Conservation (phyloP, 2,113 vertebrate species). For the Leptosomus discolor region DNA sequence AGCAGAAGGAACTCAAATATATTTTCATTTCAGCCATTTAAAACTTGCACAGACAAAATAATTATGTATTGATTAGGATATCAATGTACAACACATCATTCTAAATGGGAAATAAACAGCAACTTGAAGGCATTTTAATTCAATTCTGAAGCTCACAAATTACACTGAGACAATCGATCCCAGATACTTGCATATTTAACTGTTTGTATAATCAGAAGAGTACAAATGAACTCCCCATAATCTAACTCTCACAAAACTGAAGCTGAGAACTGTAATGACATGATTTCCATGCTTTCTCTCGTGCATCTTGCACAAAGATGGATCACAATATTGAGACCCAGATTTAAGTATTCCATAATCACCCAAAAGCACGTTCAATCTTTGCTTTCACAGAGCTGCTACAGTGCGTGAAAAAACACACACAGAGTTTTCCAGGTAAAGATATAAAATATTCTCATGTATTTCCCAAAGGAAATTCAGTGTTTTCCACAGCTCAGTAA, state of each 20-base stretch:
- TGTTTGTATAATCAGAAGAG: background rate
- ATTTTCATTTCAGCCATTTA: background rate
- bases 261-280: background rate
- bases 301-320: background rate
- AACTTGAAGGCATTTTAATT: background rate
- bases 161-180: background rate
- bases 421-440: background rate
- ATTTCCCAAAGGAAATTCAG: conserved; percentile 49
- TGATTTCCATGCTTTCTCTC: background rate
- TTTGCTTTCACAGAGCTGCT: background rate
- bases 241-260: background rate
- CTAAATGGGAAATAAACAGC: background rate
- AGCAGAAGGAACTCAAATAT: background rate
- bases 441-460: background rate
- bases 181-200: background rate
- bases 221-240: background rate
- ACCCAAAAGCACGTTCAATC: background rate
- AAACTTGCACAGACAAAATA: background rate
- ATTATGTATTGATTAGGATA: background rate
- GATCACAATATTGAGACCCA: background rate
- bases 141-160: background rate
- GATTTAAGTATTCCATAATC: background rate
- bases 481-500: conserved; percentile 3
- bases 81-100: background rate
- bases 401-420: background rate